Percentiles rank a stretch among this genome's conserved stretches.
phyloP scores from a whole-genome alignment of 2,888 invertebrate genomes.

The Germaria angustata region DNA sequence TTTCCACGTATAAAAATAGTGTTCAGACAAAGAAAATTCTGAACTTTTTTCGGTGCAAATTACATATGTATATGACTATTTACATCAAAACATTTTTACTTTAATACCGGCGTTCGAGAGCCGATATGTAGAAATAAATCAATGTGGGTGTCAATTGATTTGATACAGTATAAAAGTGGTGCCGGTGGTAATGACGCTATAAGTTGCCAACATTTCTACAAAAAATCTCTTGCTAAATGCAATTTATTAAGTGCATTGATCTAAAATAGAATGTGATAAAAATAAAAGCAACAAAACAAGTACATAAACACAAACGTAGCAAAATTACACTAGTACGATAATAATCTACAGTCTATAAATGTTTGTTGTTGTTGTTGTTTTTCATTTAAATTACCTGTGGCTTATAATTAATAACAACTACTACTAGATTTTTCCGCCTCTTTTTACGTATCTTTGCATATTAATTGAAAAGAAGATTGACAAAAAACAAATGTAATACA shows the following conservation, averaged over 20 bases:
- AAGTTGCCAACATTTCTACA: too few relatives aligned
- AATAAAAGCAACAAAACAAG: neutral
- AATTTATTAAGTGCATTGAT: neutral
- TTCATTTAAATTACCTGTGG: constrained; percentile 76
- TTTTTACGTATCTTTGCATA: constrained; percentile 79
- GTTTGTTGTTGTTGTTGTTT: neutral
- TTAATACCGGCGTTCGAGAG: too few relatives aligned
- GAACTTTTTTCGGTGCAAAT: too few relatives aligned
- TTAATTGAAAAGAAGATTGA: constrained; percentile 65
- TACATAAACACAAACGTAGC: neutral
- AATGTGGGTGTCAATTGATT: too few relatives aligned
- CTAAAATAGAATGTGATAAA: constrained; percentile 3
- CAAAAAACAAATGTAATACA: constrained; percentile 66
- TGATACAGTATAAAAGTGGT: too few relatives aligned
- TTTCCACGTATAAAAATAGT: too few relatives aligned
- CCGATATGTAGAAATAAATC: too few relatives aligned
- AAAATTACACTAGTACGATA: constrained; percentile 41
- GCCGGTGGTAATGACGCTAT: too few relatives aligned
- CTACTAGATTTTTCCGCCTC: constrained; percentile 80
- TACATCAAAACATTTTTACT: too few relatives aligned
- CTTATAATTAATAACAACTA: constrained; percentile 80
- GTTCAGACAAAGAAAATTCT: too few relatives aligned
- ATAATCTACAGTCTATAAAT: constrained; percentile 47
- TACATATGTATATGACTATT: too few relatives aligned
- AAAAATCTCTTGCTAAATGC: too few relatives aligned